These are phyloP conservation scores for Resseliella maxima DNA, from an alignment of 2,888 invertebrate species.

Conservation along the genomic window DNA sequence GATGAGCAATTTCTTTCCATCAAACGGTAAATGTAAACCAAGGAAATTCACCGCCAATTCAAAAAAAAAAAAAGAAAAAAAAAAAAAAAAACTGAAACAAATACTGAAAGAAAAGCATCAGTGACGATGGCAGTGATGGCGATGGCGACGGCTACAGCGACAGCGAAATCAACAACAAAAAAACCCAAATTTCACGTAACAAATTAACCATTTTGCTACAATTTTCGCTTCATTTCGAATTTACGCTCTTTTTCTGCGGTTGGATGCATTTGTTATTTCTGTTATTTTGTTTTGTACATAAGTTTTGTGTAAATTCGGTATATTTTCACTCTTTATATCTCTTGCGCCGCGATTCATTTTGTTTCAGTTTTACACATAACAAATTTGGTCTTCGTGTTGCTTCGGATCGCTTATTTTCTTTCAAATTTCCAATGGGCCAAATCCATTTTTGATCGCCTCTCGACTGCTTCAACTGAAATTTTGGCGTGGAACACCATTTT, in stretches of 20 bases:
- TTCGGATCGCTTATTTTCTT: neutral
- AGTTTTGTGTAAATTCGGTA: neutral
- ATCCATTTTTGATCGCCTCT: conserved; percentile 21
- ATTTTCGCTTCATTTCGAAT: conserved; percentile 37
- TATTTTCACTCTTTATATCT: neutral
- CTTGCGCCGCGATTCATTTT: neutral
- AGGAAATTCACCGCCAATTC: neutral
- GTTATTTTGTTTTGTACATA: neutral
- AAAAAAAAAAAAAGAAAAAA: neutral
- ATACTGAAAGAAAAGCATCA: neutral
- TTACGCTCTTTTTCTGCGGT: conserved; percentile 9
- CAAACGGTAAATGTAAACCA: neutral
- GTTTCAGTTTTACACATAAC: neutral
- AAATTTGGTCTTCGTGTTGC: neutral
- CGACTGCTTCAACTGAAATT: neutral
- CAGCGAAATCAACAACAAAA: neutral
- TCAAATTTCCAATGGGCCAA: neutral
- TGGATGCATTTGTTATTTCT: conserved; percentile 21
- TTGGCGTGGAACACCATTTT: neutral
- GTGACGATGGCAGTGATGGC: neutral
- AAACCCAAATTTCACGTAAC: neutral
- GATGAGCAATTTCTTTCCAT: conserved; percentile 6
- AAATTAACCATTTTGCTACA: conserved; percentile 44
- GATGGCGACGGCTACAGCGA: neutral
- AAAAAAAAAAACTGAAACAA: neutral